These are phyloP conservation scores for Uropsilus gracilis DNA, from an alignment of 2,113 vertebrate species.

Conservation along the genomic window DNA sequence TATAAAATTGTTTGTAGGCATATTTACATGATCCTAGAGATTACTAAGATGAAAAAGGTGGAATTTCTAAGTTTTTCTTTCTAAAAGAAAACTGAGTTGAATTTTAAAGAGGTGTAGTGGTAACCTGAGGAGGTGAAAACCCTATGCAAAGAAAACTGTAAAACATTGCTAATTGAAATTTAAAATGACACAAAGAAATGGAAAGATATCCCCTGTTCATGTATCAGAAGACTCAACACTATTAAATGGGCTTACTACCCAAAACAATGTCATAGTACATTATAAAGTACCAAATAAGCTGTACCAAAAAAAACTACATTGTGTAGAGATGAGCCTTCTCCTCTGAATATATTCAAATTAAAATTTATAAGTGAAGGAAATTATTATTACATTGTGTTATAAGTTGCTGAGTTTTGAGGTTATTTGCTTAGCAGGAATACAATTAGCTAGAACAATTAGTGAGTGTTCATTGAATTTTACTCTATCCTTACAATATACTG, in stretches of 20 bases:
- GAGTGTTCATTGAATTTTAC: background rate
- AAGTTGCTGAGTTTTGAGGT: background rate
- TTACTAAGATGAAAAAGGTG: background rate
- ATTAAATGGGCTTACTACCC: too few relatives aligned
- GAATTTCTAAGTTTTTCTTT: background rate
- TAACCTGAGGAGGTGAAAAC: too few relatives aligned
- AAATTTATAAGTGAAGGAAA: background rate
- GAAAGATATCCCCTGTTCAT: too few relatives aligned
- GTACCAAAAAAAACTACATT: background rate
- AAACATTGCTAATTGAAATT: too few relatives aligned
- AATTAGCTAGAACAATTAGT: background rate
- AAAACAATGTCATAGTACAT: background rate
- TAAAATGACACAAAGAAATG: too few relatives aligned
- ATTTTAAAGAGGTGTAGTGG: background rate
- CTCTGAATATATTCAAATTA: background rate
- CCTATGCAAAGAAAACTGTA: too few relatives aligned
- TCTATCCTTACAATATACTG: background rate
- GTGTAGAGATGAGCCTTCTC: background rate
- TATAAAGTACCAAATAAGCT: fast-evolving
- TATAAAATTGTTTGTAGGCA: background rate
- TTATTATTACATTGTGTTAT: background rate
- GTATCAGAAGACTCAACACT: too few relatives aligned
- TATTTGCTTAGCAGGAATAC: background rate
- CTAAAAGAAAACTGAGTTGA: background rate
- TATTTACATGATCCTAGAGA: background rate